Percentiles rank a stretch among this genome's conserved stretches.
Evolutionary conservation across 2,888 invertebrate genomes (phyloP).

Genomic region (Mesodorylaimus sp.): DNA sequence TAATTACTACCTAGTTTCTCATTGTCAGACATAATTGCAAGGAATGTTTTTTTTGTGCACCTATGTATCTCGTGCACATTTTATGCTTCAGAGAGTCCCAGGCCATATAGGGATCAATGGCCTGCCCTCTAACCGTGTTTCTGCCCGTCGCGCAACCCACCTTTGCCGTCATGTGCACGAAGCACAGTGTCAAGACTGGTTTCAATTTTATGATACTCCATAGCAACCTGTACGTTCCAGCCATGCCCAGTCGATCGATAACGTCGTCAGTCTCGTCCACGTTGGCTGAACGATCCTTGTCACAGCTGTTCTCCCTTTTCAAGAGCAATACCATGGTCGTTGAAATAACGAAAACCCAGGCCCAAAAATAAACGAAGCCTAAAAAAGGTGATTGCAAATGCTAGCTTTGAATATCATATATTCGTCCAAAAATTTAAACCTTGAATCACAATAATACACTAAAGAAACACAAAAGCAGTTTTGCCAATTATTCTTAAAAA

Average conservation of each 20-base stretch:
- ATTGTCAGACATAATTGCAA: too few species aligned
- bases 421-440: too few species aligned
- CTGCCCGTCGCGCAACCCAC: slow-evolving; percentile 39
- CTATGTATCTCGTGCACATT: too few species aligned
- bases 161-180: slow-evolving; percentile 72
- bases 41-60: neutral
- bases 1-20: too few species aligned
- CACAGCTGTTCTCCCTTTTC: slow-evolving; percentile 53
- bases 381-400: slow-evolving; percentile 18
- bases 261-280: slow-evolving; percentile 38
- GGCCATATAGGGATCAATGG: too few species aligned
- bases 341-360: slow-evolving; percentile 64
- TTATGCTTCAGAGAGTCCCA: too few species aligned
- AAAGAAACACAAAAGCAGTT: too few species aligned
- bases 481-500: too few species aligned
- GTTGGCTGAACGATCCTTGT: slow-evolving; percentile 33
- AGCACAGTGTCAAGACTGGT: slow-evolving; percentile 54
- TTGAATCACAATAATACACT: too few species aligned
- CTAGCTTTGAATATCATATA: neutral
- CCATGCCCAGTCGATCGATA: slow-evolving; percentile 35
- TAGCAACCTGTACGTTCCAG: slow-evolving; percentile 61
- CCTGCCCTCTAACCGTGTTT: too few species aligned
- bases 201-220: slow-evolving; percentile 63
- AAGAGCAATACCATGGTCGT: slow-evolving; percentile 72
- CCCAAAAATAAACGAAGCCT: slow-evolving; percentile 88